Evolutionary conservation across 2,888 invertebrate species (phyloP), one percentile per base, ranked within the genome.

Genomic region (Eupithecia centaureata): DNA sequence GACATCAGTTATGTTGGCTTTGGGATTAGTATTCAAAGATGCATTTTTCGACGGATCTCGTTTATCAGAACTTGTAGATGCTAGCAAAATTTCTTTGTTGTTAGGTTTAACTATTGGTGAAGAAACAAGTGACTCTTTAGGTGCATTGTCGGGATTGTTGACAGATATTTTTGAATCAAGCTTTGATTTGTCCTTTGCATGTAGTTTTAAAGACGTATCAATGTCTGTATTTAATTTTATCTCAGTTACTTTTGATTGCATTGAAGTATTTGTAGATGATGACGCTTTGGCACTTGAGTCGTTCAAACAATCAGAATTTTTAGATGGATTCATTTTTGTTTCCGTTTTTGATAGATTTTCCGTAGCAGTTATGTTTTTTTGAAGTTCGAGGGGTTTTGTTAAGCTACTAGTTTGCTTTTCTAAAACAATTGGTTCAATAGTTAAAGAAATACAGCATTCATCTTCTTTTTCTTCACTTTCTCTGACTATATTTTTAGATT

Each of bases 321-420:
- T 59, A 15, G 28, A 22, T 15, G 52, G 22, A n/a, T 30, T 32
- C 10, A 18, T 63, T 27, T 56, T 70, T 25, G 65, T 22, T 58
- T 73, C 73, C 27, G 60, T 66, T 78, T 76, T 27, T 13, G 12
- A 18, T 32, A 13, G 57, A 13, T 32, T 10, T 32, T 33, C 57
- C n/a, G 4, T 5, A 5, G 75, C 65, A 60, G 77, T 72, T 38
- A 80, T 67, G 63, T 78, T 80, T 73, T 84, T 86, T 79, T 88
- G 86, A 22, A 82, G 80, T 61, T 83, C 83, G 71, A 87, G 73
- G 71, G 83, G 81, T 76, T 83, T 89, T 59, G 35, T 76, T 27
- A 71, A 76, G 62, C 28, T 54, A 15, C 15, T 58, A 1, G 7
- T n/a, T 35, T 25, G 13, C 8, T 60, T 56, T 10, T 67, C 65